Base-by-base conservation (phyloP, 2,797 vertebrate genomes). In the Microcaecilia unicolor region DNA sequence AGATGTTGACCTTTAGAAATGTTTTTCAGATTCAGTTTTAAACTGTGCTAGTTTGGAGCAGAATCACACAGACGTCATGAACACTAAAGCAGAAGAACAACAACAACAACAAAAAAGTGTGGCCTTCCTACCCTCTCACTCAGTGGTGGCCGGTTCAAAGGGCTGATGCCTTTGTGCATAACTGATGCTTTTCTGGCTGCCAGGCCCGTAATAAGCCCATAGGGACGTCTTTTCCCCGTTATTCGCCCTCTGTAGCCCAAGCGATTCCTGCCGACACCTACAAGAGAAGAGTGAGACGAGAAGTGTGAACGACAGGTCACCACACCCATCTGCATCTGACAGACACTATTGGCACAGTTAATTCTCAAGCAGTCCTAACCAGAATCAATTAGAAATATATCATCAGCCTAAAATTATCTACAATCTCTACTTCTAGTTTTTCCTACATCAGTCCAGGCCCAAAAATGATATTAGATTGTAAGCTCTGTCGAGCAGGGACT, bases 131-230 rank as follows among this genome's bases (percentile, higher is more conserved):
- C 83, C 76, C 81, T 81, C 26, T 84, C 66, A 5, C 64, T 79
- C 18, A 81, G 43, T 2, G 82, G 66, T 7, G 84, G 61, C 51
- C 87, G 83, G 76, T 82, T 90, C 24, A 92, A 58, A 11, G 86
- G 78, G 26, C 83, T 88, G 39, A 83, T 33, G 27, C 90, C 83
- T 51, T 86, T 93, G 30, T 74, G 72, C 32, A 88, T 58, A 4
- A 77, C 70, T 14, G 75, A 30, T 2, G 85, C 78, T 39, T 88
- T 88, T 47, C 80, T 76, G 17, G 92, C 87, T n/a, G 93, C 92
- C 59, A 95, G 75, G 3, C 91, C 89, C 1, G 91, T 93, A 52
- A 92, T 85, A 11, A 93, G 78, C 50, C 90, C 86, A 0, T 96
- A 94, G 32, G 85, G 72, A 25, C 76, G 76, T 24, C 86, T 83